Conservation (phyloP, 2,888 invertebrate genomes). For the Charanyca ferruginea region DNA sequence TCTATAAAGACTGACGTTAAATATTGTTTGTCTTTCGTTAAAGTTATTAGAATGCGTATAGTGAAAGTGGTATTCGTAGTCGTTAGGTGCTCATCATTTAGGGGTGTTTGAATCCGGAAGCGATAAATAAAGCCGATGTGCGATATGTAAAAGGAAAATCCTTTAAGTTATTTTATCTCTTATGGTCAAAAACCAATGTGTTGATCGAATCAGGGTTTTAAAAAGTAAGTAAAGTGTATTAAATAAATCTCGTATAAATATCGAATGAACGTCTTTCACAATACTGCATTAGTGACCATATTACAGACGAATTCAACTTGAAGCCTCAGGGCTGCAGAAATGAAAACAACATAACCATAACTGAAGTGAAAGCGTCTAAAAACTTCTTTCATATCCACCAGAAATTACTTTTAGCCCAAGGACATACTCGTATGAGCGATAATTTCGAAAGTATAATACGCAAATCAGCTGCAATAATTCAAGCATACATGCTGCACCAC, state of each 20-base stretch:
- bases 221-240: neutral
- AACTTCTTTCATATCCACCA: constrained; percentile 9
- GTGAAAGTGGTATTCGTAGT: neutral
- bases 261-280: neutral
- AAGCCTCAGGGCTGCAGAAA: constrained; percentile 33
- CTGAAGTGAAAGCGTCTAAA: constrained; percentile 42
- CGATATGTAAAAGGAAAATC: too few relatives aligned
- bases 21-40: constrained; percentile 20
- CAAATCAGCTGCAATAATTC: constrained; percentile 49
- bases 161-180: too few relatives aligned
- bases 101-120: neutral
- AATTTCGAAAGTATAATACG: constrained; percentile 29
- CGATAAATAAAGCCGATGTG: neutral
- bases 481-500: constrained; percentile 28
- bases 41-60: neutral
- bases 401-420: constrained; percentile 44
- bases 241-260: neutral
- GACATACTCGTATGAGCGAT: constrained; percentile 34
- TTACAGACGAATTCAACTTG: neutral
- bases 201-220: too few relatives aligned
- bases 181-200: too few relatives aligned
- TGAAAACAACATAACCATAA: constrained; percentile 25
- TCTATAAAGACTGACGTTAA: neutral
- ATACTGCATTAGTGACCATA: neutral
- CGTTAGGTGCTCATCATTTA: neutral